Evolutionary conservation across 2,888 invertebrate species (phyloP), one percentile per base, ranked within the genome.

Genomic region (Danaus chrysippus): DNA sequence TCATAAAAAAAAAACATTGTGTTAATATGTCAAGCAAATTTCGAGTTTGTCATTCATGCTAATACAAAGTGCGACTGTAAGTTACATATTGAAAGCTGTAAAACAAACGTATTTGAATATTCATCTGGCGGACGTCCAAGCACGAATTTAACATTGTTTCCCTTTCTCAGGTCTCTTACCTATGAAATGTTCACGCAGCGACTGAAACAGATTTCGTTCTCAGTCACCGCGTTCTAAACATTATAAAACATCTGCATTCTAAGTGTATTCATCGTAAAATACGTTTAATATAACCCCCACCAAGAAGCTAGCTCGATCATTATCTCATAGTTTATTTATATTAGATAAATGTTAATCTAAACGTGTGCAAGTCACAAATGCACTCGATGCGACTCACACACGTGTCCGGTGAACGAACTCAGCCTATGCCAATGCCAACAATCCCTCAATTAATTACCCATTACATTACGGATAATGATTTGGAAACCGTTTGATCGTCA

Each of bases 341-440:
- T 42, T 61, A 64, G 62, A 65, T 62, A 64, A 41, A 58, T 59
- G 59, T 59, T 54, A 63, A 49, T 17, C 10, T 65, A 58, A 54
- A 58, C 54, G 19, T 63, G 52, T 63, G 43, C 56, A 63, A 61
- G 54, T 57, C 43, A 63, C 61, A 62, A 61, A 54, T 64, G 62
- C 60, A 65, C 41, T 42, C 61, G 19, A 49, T 70, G 41, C 57
- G 34, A 52, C 44, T 42, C 15, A 54, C 73, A 76, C 77, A 77
- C 75, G 75, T 76, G 77, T 67, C 59, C 71, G 70, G 87, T 79
- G 84, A 84, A 78, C 76, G 87, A 63, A 79, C 87, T 72, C 74
- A 76, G 76, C 85, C 84, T 86, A 83, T 86, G 85, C 86, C 86
- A 88, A 87, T 86, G 85, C 81, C 82, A 83, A 78, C 76, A 75